Evolutionary conservation across 2,113 vertebrate genomes (phyloP).

Genomic region (Sorex araneus): DNA sequence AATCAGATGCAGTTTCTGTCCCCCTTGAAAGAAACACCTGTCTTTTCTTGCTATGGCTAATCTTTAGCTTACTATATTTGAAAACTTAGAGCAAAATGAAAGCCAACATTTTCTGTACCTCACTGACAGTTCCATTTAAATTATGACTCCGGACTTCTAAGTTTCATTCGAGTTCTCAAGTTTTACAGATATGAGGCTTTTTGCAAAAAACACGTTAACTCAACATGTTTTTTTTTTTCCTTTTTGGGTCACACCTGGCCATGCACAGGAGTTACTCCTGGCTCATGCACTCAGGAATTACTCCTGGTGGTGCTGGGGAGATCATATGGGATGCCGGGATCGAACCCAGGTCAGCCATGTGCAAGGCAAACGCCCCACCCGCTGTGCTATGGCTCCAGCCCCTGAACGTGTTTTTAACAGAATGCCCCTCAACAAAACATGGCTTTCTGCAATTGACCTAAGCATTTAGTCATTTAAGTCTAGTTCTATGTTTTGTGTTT

Average conservation of each 20-base stretch:
- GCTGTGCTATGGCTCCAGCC: too few species aligned
- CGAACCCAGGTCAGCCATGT: too few species aligned
- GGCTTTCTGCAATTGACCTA: constrained; percentile 80
- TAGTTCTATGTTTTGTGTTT: constrained; percentile 77
- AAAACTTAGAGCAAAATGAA: constrained; percentile 69
- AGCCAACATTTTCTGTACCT: constrained; percentile 43
- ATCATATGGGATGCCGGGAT: too few species aligned
- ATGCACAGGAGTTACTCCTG: too few species aligned
- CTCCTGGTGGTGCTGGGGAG: too few species aligned
- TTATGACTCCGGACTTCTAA: constrained; percentile 59
- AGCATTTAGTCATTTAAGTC: constrained; percentile 75
- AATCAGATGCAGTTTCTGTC: constrained; percentile 58
- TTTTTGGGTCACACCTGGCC: too few species aligned
- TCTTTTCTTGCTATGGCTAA: constrained; percentile 61
- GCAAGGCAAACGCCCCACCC: too few species aligned
- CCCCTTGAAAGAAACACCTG: constrained; percentile 9
- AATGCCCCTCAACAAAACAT: constrained; percentile 74
- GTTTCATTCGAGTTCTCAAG: constrained; percentile 73
- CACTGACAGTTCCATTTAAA: constrained; percentile 74
- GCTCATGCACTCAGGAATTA: too few species aligned
- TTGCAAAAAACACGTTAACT: too few species aligned
- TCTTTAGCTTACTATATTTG: constrained; percentile 13
- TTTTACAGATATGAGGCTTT: constrained; percentile 62
- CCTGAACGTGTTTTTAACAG: constrained; percentile 70
- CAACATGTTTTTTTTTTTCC: too few species aligned